Evolutionary conservation across 1,140 invertebrate genomes (phyloP), one percentile per base, ranked within the genome.

Genomic region (Doryteuthis pealeii): DNA sequence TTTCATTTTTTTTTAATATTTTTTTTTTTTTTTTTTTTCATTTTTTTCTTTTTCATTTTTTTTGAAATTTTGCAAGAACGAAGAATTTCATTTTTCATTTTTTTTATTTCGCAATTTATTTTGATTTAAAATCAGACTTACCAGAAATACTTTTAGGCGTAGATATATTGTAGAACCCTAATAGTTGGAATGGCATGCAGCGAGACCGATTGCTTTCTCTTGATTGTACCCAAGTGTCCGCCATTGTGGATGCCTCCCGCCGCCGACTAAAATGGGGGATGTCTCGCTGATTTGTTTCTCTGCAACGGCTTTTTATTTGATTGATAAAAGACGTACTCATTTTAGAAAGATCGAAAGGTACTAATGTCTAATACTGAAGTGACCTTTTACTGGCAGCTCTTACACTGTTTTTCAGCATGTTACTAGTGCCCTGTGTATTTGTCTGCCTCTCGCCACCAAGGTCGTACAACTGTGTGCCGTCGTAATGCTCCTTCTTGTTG

Each of bases 91-190:
- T n/a, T n/a, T n/a, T n/a, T n/a, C n/a, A n/a, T n/a, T n/a, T 62
- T 62, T 62, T 62, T 62, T 62, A 62, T 62, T 62, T 62, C 35
- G 10, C 54, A 62, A 62, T 62, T 62, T 62, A 62, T 62, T 49
- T 49, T 62, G 54, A 62, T 62, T 62, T 62, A 62, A 28, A 62
- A 62, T 62, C 54, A 22, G 54, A 62, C 54, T 62, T 62, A 62
- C 54, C 54, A 62, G 54, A 62, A 62, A 62, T 22, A 22, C 26
- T 62, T 62, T n/a, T 14, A n/a, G 54, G 10, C 26, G 54, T 62
- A 62, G 35, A 40, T 40, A 40, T 15, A n/a, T 62, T n/a, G 54
- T 62, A 28, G 54, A 62, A 18, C 54, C 54, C 54, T 28, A n/a
- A 62, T n/a, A 15, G 26, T 28, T 62, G 54, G 6, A 4, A 28